phyloP scores from a whole-genome alignment of 2,113 vertebrate species.

The Sterna hirundo region DNA sequence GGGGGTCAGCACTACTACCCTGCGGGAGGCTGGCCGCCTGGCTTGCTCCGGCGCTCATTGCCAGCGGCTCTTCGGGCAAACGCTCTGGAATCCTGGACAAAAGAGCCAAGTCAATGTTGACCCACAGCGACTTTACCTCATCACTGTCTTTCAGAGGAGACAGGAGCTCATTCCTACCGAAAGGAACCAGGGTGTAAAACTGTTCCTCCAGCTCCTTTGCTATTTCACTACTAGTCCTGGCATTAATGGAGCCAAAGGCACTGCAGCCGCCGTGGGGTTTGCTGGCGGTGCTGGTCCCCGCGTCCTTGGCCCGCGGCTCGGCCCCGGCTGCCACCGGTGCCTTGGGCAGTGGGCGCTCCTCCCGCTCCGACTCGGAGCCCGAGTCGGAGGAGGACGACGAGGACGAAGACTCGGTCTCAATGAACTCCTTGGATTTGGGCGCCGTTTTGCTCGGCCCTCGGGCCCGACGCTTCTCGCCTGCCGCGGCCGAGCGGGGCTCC shows the following conservation, averaged over 20 bases:
- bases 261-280: conserved; percentile 40
- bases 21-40: conserved; percentile 71
- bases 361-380: conserved; percentile 80
- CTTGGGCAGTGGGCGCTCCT: conserved; percentile 76
- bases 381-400: conserved; percentile 82
- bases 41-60: conserved; percentile 70
- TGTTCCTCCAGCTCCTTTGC: conserved; percentile 83
- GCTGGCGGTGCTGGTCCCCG: not conserved
- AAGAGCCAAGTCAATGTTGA: conserved; percentile 94
- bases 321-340: conserved; percentile 42
- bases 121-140: conserved; percentile 90
- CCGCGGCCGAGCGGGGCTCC: not conserved
- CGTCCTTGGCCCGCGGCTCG: conserved; percentile 74
- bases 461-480: conserved; percentile 72
- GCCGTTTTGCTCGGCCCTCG: conserved; percentile 66
- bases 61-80: conserved; percentile 69
- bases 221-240: conserved; percentile 77
- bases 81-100: conserved; percentile 89
- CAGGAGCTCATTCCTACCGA: conserved; percentile 86
- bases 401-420: conserved; percentile 77
- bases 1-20: conserved; percentile 52
- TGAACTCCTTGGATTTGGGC: conserved; percentile 76
- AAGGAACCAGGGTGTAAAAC: conserved; percentile 95
- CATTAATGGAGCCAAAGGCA: conserved; percentile 73
- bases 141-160: conserved; percentile 79